Conservation (phyloP, 2,888 invertebrate species). For the Epirrhoe alternata region DNA sequence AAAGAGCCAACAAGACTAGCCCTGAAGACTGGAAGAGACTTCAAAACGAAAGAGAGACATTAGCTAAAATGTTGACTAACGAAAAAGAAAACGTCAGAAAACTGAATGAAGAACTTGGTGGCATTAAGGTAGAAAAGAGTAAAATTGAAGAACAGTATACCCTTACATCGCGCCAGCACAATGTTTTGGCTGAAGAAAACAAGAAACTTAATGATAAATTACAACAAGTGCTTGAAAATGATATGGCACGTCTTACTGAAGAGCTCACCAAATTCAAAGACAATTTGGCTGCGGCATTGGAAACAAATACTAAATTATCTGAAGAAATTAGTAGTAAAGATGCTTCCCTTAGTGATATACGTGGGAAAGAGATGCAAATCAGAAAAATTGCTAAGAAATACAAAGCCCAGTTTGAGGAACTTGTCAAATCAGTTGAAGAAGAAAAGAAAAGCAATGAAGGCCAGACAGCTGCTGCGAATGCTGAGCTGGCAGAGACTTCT, state of each 20-base stretch:
- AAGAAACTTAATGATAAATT: conserved; percentile 88
- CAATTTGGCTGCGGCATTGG: conserved; percentile 83
- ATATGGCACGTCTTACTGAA: conserved; percentile 84
- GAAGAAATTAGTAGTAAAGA: conserved; percentile 89
- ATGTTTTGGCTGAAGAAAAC: conserved; percentile 86
- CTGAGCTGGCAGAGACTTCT: conserved; percentile 74
- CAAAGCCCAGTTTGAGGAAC: conserved; percentile 93
- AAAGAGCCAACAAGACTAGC: conserved; percentile 94
- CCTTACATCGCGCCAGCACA: conserved; percentile 85
- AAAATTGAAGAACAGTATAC: conserved; percentile 89
- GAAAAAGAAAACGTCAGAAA: conserved; percentile 90
- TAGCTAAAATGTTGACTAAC: conserved; percentile 90
- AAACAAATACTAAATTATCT: conserved; percentile 86
- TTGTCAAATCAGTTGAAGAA: conserved; percentile 87
- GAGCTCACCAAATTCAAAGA: conserved; percentile 87
- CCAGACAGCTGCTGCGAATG: conserved; percentile 80
- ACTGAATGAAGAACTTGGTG: conserved; percentile 87
- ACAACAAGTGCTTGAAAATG: conserved; percentile 79
- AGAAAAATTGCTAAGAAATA: conserved; percentile 97
- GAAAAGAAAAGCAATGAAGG: conserved; percentile 85
- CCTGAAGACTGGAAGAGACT: conserved; percentile 96
- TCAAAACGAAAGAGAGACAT: conserved; percentile 92
- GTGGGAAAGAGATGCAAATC: conserved; percentile 89
- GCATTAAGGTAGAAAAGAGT: conserved; percentile 86
- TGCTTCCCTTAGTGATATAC: conserved; percentile 87